These are phyloP conservation scores for Xylota sylvarum DNA, from an alignment of 2,888 invertebrate genomes.

Conservation along the genomic window DNA sequence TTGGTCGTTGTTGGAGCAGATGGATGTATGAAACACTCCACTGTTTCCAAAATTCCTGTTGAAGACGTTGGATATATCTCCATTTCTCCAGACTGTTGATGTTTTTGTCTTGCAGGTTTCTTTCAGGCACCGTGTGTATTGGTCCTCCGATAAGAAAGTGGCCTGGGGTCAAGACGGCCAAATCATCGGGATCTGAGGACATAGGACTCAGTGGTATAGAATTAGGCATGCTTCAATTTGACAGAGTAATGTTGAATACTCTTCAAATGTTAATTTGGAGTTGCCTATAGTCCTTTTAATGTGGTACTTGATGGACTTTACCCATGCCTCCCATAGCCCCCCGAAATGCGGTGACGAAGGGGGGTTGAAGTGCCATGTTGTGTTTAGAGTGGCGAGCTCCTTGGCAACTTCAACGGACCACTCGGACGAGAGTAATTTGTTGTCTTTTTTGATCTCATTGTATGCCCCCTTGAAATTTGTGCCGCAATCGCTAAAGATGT, in stretches of 20 bases:
- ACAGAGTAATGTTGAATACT: conserved; percentile 3
- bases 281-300: background rate
- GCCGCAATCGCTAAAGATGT: conserved; percentile 12
- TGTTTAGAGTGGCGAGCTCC: background rate
- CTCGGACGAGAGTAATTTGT: background rate
- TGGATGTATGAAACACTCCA: conserved; percentile 51
- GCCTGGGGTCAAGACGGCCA: background rate
- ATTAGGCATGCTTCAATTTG: conserved; percentile 20
- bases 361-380: conserved; percentile 2
- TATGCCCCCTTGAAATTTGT: conserved; percentile 18
- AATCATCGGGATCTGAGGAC: conserved; percentile 1
- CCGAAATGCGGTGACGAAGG: conserved; percentile 5
- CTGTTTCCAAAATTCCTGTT: conserved; percentile 63
- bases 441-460: background rate
- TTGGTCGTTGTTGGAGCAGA: conserved; percentile 58
- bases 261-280: conserved; percentile 7
- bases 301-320: conserved; percentile 4
- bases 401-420: conserved; percentile 17
- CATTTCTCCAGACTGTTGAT: background rate
- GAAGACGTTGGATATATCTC: conserved; percentile 43
- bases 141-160: conserved; percentile 2
- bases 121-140: conserved; percentile 12
- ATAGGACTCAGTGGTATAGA: conserved; percentile 13
- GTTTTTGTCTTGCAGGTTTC: conserved; percentile 12
- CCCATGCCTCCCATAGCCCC: background rate